A percentile compares a stretch with the other conserved stretches of the same genome.
phyloP scores from a whole-genome alignment of 2,888 invertebrate genomes.

The Malacosoma neustria region DNA sequence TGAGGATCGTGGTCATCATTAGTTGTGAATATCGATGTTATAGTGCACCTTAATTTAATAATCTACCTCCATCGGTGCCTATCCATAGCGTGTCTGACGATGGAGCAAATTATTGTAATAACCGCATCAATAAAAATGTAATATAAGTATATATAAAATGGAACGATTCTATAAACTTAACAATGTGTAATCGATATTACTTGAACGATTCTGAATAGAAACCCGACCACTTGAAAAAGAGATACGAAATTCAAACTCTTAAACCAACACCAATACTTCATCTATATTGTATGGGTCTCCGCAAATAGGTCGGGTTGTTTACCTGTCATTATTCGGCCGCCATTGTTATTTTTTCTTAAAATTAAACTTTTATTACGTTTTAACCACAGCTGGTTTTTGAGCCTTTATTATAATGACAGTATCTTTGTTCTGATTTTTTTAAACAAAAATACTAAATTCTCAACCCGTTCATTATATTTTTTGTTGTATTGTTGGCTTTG shows the following conservation, averaged over 20 bases:
- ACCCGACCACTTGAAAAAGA: neutral
- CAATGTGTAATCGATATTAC: slow-evolving; percentile 17
- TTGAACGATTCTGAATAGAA: slow-evolving; percentile 10
- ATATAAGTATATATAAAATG: neutral
- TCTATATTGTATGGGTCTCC: neutral
- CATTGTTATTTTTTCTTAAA: slow-evolving; percentile 25
- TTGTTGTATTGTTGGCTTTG: neutral
- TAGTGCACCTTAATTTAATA: too few species aligned
- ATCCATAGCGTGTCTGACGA: too few species aligned
- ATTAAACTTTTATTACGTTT: slow-evolving; percentile 47
- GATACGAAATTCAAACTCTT: neutral
- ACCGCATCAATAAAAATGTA: neutral
- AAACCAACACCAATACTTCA: neutral
- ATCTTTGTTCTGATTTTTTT: slow-evolving; percentile 24
- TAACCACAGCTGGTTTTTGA: slow-evolving; percentile 37
- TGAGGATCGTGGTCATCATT: too few species aligned
- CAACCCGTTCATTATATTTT: neutral
- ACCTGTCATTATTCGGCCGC: neutral
- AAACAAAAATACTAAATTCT: neutral
- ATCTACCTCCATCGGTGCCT: too few species aligned
- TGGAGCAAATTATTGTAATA: too few species aligned
- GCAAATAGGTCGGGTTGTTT: neutral
- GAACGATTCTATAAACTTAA: slow-evolving; percentile 10
- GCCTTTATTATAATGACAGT: slow-evolving; percentile 39
- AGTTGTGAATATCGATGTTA: too few species aligned